phyloP scores from a whole-genome alignment of 2,113 vertebrate species.

The Cairina moschata region DNA sequence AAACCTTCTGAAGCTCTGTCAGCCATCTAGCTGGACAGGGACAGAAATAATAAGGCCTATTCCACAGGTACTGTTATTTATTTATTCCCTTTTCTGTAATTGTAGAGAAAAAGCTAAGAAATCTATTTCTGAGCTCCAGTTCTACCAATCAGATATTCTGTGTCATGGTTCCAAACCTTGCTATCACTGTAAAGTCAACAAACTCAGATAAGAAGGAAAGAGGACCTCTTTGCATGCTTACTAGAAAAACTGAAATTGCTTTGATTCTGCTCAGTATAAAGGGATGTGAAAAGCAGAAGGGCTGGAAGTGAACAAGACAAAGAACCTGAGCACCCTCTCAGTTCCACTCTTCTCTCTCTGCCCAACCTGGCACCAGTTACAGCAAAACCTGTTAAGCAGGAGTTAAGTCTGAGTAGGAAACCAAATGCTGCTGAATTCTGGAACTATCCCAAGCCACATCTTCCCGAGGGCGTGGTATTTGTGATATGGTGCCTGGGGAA shows the following conservation, averaged over 20 bases:
- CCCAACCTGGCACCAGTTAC: not conserved
- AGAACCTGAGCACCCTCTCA: not conserved
- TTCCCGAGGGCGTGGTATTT: not conserved
- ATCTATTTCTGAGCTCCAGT: not conserved
- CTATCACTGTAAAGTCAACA: not conserved
- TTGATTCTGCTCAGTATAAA: not conserved
- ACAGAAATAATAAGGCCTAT: not conserved
- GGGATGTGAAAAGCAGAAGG: not conserved
- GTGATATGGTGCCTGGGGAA: rapidly evolving
- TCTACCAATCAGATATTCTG: not conserved
- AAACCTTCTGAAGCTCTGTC: not conserved
- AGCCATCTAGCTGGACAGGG: not conserved
- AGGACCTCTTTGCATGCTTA: not conserved
- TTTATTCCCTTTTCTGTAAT: not conserved
- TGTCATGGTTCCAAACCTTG: not conserved
- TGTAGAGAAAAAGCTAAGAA: not conserved
- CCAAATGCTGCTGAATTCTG: not conserved
- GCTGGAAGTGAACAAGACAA: not conserved
- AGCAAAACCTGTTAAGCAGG: slow-evolving; percentile 34
- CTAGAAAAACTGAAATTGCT: not conserved
- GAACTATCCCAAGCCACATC: not conserved
- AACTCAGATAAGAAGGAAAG: not conserved
- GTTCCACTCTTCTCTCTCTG: not conserved
- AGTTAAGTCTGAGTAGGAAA: not conserved
- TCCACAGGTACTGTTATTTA: not conserved